phyloP scores from a whole-genome alignment of 2,888 invertebrate genomes.

The Mythimna loreyi region DNA sequence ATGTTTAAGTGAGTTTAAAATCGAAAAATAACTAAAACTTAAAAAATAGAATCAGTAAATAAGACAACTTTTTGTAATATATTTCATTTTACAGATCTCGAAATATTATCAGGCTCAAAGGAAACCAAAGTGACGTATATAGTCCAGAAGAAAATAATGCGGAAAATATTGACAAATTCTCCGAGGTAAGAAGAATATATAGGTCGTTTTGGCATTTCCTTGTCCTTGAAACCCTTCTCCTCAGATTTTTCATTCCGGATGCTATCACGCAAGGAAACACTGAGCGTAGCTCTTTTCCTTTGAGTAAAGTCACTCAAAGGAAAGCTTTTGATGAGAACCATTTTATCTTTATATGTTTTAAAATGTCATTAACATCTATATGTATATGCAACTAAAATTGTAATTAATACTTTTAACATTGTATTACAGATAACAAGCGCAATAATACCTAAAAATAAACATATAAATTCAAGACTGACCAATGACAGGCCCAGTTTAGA shows the following conservation, averaged over 20 bases:
- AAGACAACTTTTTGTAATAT: neutral
- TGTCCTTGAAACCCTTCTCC: no score
- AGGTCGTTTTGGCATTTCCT: no score
- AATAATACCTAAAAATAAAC: conserved; percentile 11
- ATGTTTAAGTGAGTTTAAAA: conserved; percentile 13
- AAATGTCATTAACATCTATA: neutral
- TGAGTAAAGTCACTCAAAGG: no score
- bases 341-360: no score
- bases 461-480: neutral
- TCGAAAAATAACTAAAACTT: neutral
- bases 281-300: no score
- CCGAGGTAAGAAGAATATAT: conserved; percentile 1
- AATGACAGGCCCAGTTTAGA: neutral
- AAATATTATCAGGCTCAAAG: neutral
- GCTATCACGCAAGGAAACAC: no score
- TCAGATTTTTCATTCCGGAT: no score
- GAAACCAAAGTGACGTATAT: conserved; percentile 2
- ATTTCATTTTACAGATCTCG: conserved; percentile 22
- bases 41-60: neutral
- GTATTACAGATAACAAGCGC: conserved; percentile 8
- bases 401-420: neutral
- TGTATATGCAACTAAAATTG: neutral
- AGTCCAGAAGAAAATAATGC: neutral
- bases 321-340: no score
- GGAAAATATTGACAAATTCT: conserved; percentile 12